Conservation (phyloP, 2,888 invertebrate genomes). For the Drosophila anomelani region DNA sequence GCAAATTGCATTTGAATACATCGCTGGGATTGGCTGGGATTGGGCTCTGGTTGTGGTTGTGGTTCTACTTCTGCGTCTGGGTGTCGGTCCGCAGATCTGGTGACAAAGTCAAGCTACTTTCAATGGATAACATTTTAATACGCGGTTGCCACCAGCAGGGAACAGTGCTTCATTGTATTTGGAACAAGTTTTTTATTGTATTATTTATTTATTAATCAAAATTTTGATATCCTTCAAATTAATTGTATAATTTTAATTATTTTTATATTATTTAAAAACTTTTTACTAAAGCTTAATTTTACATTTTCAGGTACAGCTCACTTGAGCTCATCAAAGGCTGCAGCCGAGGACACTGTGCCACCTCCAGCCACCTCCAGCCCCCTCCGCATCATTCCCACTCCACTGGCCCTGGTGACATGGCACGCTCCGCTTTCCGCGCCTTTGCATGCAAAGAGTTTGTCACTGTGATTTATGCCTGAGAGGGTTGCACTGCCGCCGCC, state of each 20-base stretch:
- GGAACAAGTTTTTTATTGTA: no score
- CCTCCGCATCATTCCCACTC: neutral
- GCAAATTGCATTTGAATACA: conserved; percentile 70
- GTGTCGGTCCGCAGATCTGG: conserved; percentile 33
- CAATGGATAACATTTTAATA: conserved; percentile 35
- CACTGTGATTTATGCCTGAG: conserved; percentile 74
- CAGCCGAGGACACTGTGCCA: conserved; percentile 1
- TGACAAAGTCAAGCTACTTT: conserved; percentile 54
- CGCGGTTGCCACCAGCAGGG: conserved; percentile 16
- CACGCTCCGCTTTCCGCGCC: conserved; percentile 39
- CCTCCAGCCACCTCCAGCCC: neutral
- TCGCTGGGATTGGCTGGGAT: conserved; percentile 8
- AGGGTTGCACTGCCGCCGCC: conserved; percentile 62
- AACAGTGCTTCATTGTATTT: neutral
- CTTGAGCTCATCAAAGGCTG: neutral
- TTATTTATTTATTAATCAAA: no score
- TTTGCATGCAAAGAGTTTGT: conserved; percentile 67
- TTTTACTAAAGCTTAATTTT: neutral
- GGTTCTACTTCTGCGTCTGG: neutral
- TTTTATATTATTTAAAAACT: neutral
- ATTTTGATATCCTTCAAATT: no score
- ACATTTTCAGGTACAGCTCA: neutral
- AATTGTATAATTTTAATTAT: neutral
- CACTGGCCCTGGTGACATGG: conserved; percentile 17
- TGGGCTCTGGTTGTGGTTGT: neutral